Conservation (phyloP, 2,797 vertebrate genomes). For the Nyctibius grandis region DNA sequence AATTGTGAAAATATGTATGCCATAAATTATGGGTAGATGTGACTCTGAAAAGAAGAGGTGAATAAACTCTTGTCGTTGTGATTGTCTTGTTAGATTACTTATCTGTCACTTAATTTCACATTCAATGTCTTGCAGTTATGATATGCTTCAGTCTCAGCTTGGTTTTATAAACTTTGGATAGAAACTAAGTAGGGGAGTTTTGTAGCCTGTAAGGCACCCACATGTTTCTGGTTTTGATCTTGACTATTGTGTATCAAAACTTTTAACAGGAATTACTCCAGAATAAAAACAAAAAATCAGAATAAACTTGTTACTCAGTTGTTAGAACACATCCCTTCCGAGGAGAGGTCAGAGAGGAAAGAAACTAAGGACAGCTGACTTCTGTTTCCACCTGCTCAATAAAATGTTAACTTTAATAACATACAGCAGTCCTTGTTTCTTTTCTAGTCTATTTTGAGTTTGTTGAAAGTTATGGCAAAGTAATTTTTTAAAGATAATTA, state of each 20-base stretch:
- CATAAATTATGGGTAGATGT: constrained; percentile 59
- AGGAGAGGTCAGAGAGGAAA: constrained; percentile 57
- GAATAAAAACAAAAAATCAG: background rate
- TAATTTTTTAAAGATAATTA: constrained; percentile 56
- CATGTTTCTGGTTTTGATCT: constrained; percentile 43
- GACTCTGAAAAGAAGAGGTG: constrained; percentile 44
- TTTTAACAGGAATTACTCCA: background rate
- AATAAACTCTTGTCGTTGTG: constrained; percentile 55
- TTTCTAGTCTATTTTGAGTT: constrained; percentile 48
- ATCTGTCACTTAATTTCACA: constrained; percentile 60
- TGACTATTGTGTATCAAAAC: background rate
- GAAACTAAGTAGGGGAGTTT: constrained; percentile 48
- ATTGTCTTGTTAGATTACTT: constrained; percentile 70
- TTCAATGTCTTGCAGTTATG: constrained; percentile 14
- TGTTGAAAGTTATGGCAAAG: constrained; percentile 59
- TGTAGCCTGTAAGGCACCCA: constrained; percentile 10
- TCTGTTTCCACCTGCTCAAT: constrained; percentile 50
- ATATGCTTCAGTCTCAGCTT: constrained; percentile 53
- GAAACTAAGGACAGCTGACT: constrained; percentile 44
- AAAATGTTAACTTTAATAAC: constrained; percentile 29
- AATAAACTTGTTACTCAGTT: constrained; percentile 43
- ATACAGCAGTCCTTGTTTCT: constrained; percentile 50
- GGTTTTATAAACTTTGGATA: constrained; percentile 63
- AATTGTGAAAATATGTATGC: constrained; percentile 46
- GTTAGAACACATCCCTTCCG: constrained; percentile 62